A percentile compares a stretch with the other conserved stretches of the same genome.
phyloP scores from a whole-genome alignment of 1,140 invertebrate species.

The Conus betulinus region DNA sequence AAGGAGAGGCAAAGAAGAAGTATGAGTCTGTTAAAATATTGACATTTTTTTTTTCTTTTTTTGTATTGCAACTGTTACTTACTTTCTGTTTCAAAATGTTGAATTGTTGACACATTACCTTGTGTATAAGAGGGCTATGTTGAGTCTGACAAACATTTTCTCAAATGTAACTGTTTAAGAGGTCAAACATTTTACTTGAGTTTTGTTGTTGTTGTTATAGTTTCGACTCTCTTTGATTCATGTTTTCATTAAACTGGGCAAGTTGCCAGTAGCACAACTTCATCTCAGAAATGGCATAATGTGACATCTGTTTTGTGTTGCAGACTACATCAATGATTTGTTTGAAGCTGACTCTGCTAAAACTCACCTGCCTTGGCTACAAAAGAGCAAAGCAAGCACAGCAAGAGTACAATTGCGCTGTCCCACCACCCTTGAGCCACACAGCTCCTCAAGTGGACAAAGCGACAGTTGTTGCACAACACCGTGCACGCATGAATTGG shows the following conservation, averaged over 20 bases:
- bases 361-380: neutral
- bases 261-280: too few species aligned
- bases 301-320: neutral
- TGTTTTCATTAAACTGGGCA: too few species aligned
- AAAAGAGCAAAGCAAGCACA: neutral
- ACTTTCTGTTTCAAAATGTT: neutral
- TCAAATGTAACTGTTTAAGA: too few species aligned
- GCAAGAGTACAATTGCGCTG: neutral
- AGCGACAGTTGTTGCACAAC: neutral
- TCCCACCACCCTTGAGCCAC: neutral
- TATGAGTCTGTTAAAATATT: neutral
- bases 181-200: neutral
- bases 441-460: neutral
- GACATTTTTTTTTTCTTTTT: neutral
- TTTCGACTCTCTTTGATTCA: too few species aligned
- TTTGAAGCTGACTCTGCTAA: neutral
- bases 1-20: neutral
- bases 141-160: too few species aligned
- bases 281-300: neutral
- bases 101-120: neutral
- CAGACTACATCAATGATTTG: neutral
- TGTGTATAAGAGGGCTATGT: too few species aligned
- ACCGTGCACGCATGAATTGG: neutral
- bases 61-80: neutral
- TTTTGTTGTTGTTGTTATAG: neutral